A percentile compares a stretch with the other conserved stretches of the same genome.
Conservation (phyloP, 2,797 vertebrate genomes). For the Pyrocephalus nanus region DNA sequence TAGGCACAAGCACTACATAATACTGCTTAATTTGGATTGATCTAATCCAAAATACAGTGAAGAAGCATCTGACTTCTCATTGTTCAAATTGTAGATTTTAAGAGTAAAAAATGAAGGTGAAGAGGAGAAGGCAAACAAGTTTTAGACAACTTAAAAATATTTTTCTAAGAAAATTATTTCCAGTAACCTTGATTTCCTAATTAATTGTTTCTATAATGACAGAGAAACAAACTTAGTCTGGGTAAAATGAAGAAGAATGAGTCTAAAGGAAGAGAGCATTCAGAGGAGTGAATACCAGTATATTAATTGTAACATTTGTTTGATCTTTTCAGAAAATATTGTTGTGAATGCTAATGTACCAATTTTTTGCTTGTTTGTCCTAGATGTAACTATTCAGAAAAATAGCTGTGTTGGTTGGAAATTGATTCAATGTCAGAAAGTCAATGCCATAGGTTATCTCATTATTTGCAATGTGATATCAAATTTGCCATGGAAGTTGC, state of each 20-base stretch:
- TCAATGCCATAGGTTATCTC: neutral
- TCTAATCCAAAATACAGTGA: neutral
- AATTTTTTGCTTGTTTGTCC: neutral
- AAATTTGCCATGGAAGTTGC: neutral
- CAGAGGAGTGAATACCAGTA: neutral
- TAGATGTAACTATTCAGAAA: neutral
- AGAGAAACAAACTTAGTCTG: neutral
- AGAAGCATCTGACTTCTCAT: neutral
- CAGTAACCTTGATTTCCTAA: neutral
- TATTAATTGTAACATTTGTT: neutral
- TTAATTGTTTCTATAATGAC: neutral
- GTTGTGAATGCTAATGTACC: neutral
- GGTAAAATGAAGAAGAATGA: slow-evolving; percentile 34
- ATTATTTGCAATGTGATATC: neutral
- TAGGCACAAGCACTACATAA: neutral
- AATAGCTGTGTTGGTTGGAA: neutral
- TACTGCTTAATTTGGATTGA: neutral
- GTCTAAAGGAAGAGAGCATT: neutral
- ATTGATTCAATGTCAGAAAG: neutral
- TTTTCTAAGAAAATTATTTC: neutral
- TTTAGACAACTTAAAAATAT: neutral
- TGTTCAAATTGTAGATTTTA: neutral
- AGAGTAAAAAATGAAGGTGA: neutral
- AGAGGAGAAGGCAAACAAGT: neutral
- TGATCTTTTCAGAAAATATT: neutral